A percentile compares a stretch with the other conserved stretches of the same genome.
These are phyloP conservation scores for Camelus bactrianus DNA, from an alignment of 2,113 vertebrate genomes.

Conservation along the genomic window DNA sequence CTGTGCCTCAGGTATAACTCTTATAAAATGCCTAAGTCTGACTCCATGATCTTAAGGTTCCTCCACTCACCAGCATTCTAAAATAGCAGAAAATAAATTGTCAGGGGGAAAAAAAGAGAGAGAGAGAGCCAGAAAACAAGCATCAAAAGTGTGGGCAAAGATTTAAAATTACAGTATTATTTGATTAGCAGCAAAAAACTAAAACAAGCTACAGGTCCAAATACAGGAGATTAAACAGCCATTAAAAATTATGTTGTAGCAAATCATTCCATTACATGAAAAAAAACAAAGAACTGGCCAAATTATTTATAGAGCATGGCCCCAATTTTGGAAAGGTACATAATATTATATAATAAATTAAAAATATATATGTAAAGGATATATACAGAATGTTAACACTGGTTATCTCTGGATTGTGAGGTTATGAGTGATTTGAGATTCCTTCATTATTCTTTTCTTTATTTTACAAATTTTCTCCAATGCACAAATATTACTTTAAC, in stretches of 20 bases:
- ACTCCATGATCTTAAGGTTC: constrained; percentile 19
- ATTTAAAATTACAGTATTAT: constrained; percentile 13
- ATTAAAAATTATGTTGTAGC: constrained; percentile 15
- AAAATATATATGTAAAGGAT: constrained; percentile 72
- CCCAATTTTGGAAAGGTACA: constrained; percentile 33
- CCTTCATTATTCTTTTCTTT: constrained; percentile 68
- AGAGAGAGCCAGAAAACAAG: constrained; percentile 26
- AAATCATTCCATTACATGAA: constrained; percentile 61
- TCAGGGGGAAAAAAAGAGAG: background rate
- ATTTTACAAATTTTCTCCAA: constrained; percentile 69
- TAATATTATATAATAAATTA: constrained; percentile 34
- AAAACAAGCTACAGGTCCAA: background rate
- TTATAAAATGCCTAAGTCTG: background rate
- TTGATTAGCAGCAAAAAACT: constrained; percentile 28
- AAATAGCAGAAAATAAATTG: constrained; percentile 52
- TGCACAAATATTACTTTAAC: constrained; percentile 65
- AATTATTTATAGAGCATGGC: constrained; percentile 40
- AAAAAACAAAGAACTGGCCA: background rate
- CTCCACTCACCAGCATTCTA: constrained; percentile 24
- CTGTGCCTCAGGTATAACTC: background rate
- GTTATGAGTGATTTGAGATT: constrained; percentile 60
- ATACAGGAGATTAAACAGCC: background rate
- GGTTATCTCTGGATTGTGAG: constrained; percentile 59
- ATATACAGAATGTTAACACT: constrained; percentile 67
- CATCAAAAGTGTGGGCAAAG: constrained; percentile 24